A percentile compares a stretch with the other conserved stretches of the same genome.
phyloP scores from a whole-genome alignment of 2,113 vertebrate species.

The Chionis minor region DNA sequence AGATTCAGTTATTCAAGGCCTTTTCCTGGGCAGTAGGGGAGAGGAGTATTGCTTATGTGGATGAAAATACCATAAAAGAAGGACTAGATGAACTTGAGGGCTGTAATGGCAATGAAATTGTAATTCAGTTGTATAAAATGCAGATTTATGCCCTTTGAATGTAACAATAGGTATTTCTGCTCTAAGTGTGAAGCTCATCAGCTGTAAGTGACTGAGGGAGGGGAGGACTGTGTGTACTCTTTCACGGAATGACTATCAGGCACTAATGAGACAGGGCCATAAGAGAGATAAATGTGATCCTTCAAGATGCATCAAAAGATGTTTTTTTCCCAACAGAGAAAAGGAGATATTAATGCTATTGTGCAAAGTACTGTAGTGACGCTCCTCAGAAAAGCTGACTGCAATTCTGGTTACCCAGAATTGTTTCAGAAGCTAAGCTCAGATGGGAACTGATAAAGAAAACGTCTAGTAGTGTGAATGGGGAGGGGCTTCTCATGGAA shows the following conservation, averaged over 20 bases:
- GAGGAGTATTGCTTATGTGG: background rate
- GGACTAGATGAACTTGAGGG: background rate
- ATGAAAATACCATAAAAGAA: background rate
- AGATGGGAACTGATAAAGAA: background rate
- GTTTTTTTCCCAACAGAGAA: background rate
- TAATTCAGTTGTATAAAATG: background rate
- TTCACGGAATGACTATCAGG: background rate
- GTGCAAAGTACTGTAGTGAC: background rate
- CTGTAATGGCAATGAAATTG: background rate
- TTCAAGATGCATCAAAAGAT: background rate
- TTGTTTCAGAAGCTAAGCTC: background rate
- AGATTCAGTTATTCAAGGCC: background rate
- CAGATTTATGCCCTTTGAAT: constrained; percentile 17
- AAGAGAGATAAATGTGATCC: background rate
- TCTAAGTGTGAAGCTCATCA: background rate
- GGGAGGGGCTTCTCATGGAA: background rate
- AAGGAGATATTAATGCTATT: constrained; percentile 4
- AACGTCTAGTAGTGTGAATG: background rate
- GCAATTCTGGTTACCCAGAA: background rate
- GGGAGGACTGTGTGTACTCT: background rate
- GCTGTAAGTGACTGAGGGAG: background rate
- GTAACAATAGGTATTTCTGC: background rate
- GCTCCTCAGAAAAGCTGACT: background rate
- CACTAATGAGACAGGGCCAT: background rate
- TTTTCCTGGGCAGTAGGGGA: background rate